Base-by-base conservation (phyloP, 2,113 vertebrate genomes). In the Potamarius usumacintae region DNA sequence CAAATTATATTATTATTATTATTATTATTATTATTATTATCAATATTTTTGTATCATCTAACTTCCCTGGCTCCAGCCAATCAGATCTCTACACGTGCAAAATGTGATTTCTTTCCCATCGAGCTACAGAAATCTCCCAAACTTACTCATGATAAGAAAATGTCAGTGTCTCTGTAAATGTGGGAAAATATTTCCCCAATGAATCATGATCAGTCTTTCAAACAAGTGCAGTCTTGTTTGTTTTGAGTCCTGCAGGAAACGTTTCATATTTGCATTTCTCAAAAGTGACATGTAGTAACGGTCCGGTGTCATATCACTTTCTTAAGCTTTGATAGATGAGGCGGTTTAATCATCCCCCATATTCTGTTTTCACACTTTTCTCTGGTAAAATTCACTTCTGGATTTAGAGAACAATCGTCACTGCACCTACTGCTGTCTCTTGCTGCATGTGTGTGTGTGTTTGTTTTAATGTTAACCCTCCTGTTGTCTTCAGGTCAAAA, bases 211-310 rank as follows among this genome's bases (percentile, higher is more conserved):
- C 34, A 67, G 50, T 76, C 58, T 48, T 69, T 27, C 15, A 48
- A 77, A 81, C 91, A 87, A 87, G 88, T 85, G 67, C 77, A 84
- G 87, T 92, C 90, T 34, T 89, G 90, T 89, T 88, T 85, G 83
- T 71, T 34, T 80, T 81, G 88, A 89, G 69, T 89, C 89, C 86
- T 76, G 18, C 17, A 55, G 52, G 69, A 85, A 71, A 87, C 57
- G 83, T 86, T 85, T 79, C 34, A 57, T 78, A 57, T 48, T 62
- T 87, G 57, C 22, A 55, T 76, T 53, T 22, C 69, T 74, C 25
- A 30, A 74, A 87, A 87, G 11, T 87, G 79, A 18, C 80, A 87
- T 42, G 27, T n/a, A 60, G 1, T 57, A 42, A 83, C 48, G 34
- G 79, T 58, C 65, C 53, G 9, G 34, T 82, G 79, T 42, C 86